phyloP scores from a whole-genome alignment of 2,797 vertebrate genomes.

The Chelmon rostratus region DNA sequence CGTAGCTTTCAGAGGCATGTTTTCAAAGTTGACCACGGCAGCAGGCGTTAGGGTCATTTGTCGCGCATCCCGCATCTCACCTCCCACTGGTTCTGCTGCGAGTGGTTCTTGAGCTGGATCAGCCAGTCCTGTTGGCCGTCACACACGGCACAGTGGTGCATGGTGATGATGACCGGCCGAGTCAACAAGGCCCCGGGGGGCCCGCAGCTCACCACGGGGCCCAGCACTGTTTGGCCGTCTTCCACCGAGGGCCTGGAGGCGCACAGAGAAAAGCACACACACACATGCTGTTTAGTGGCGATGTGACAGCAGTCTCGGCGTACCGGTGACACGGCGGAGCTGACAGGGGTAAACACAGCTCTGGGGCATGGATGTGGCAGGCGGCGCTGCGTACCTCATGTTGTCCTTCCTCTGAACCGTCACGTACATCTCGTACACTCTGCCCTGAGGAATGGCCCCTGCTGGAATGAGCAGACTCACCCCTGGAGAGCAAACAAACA shows the following conservation, averaged over 20 bases:
- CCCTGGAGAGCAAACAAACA: slow-evolving; percentile 83
- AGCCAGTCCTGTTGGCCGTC: slow-evolving; percentile 95
- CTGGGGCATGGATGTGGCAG: slow-evolving; percentile 40
- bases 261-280: slow-evolving; percentile 41
- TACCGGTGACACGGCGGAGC: slow-evolving; percentile 40
- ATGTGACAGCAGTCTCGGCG: slow-evolving; percentile 50
- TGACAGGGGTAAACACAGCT: slow-evolving; percentile 64
- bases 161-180: slow-evolving; percentile 93
- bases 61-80: slow-evolving; percentile 81
- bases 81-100: slow-evolving; percentile 94
- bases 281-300: slow-evolving; percentile 45
- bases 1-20: slow-evolving; percentile 17
- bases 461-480: slow-evolving; percentile 97
- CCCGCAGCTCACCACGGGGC: slow-evolving; percentile 96
- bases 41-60: slow-evolving; percentile 12
- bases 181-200: slow-evolving; percentile 94
- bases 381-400: slow-evolving; percentile 90
- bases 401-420: slow-evolving; percentile 98
- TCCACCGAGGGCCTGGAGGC: slow-evolving; percentile 90
- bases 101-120: slow-evolving; percentile 95
- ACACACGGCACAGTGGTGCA: slow-evolving; percentile 96
- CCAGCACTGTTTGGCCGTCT: slow-evolving; percentile 93
- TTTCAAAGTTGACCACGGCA: slow-evolving; percentile 15
- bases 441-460: slow-evolving; percentile 96
- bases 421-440: slow-evolving; percentile 99